A percentile compares a stretch with the other conserved stretches of the same genome.
Conservation (phyloP, 2,797 vertebrate genomes). For the Brachymystax lenok region DNA sequence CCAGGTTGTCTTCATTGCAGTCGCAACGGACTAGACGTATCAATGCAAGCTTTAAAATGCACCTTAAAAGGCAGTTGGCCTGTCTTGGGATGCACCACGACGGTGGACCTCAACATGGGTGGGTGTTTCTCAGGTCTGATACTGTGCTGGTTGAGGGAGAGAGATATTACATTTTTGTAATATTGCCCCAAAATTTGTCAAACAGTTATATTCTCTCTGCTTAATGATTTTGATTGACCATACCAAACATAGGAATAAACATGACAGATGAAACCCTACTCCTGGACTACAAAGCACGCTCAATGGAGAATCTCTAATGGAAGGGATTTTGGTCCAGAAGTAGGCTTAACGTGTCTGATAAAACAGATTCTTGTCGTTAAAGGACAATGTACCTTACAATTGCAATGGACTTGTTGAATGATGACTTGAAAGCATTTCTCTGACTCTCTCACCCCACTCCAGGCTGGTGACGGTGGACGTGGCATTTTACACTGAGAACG, state of each 20-base stretch:
- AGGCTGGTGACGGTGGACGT: slow-evolving; percentile 95
- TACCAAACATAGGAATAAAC: background rate
- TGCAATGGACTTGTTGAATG: background rate
- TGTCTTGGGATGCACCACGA: slow-evolving; percentile 92
- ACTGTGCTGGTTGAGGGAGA: background rate
- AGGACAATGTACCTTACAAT: background rate
- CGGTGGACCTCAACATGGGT: slow-evolving; percentile 95
- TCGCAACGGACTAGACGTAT: slow-evolving; percentile 58
- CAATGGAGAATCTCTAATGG: background rate
- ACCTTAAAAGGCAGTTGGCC: slow-evolving; percentile 92
- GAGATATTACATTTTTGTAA: too few relatives aligned
- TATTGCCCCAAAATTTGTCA: too few relatives aligned
- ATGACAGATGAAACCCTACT: background rate
- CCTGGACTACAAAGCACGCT: background rate
- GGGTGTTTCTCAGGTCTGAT: background rate
- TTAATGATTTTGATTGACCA: background rate
- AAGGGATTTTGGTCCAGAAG: background rate
- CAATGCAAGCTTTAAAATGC: slow-evolving; percentile 90
- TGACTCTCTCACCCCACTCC: slow-evolving; percentile 30
- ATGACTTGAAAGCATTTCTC: background rate
- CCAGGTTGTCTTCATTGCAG: background rate
- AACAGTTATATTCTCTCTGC: background rate
- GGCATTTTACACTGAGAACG: slow-evolving; percentile 96
- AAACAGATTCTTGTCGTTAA: background rate
- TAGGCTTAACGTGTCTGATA: background rate